Base-by-base conservation (phyloP, 2,113 vertebrate genomes). In the Pithys albifrons region DNA sequence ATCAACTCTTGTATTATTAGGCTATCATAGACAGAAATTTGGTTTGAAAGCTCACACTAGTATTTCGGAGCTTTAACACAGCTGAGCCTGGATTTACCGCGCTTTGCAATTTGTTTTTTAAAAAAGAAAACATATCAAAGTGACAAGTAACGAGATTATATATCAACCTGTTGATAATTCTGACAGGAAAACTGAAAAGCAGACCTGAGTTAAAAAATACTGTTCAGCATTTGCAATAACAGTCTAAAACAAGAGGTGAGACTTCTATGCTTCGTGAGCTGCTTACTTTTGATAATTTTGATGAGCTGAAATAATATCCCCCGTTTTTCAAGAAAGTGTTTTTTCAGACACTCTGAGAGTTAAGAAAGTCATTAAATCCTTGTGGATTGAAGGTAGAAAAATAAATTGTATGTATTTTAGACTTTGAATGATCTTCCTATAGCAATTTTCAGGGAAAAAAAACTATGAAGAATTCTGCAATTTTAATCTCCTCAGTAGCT, bases 401-500 rank as follows among this genome's bases (percentile, higher is more conserved):
- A 98, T 96, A 97, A 97, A 97, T 97, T 97, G 93, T 97, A 95
- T 95, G 86, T 96, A 96, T 98, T 98, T 98, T 98, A 97, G 97
- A 95, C 85, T 97, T 96, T 62, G 86, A 97, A 98, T 96, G 95
- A 98, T 98, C 97, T 97, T 98, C 97, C 97, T 97, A 72, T 95
- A 95, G 95, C 95, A 97, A 97, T 97, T 98, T 97, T 95, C 93
- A 52, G 0, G 55, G 94, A 71, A 55, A 96, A 96, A 97, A 97
- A 82, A 10, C 95, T 95, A 97, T 94, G 96, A 97, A 97, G 97
- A 98, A 98, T 98, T 97, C 97, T 96, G 97, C 97, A 93, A 97
- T 98, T 98, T 98, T 97, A 98, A 98, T 98, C 97, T 98, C 97
- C 97, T 98, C 97, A 97, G 98, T 98, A 97, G 97, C 97, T 98